Conservation (phyloP, 2,797 vertebrate species). For the Momotus momota region DNA sequence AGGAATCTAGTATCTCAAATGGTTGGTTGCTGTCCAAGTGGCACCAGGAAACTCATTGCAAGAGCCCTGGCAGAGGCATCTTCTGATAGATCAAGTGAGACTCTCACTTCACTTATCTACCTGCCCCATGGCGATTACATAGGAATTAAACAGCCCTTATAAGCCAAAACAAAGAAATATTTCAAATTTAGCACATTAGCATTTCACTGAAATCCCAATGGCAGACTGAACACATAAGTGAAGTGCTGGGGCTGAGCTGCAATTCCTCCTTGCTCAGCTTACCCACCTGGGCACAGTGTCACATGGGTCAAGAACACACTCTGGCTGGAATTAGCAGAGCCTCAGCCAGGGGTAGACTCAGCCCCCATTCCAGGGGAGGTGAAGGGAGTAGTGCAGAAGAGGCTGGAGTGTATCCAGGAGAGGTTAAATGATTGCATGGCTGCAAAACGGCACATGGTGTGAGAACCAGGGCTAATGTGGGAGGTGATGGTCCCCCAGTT, state of each 20-base stretch:
- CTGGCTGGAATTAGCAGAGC: not conserved
- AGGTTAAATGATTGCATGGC: not conserved
- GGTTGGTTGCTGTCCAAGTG: too few relatives aligned
- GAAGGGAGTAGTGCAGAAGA: not conserved
- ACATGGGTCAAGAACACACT: not conserved
- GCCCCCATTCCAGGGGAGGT: not conserved
- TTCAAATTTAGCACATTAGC: not conserved
- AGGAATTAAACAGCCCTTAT: not conserved
- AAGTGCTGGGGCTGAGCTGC: not conserved
- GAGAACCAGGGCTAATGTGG: not conserved
- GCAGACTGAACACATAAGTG: not conserved
- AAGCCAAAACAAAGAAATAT: not conserved
- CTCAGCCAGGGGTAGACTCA: not conserved
- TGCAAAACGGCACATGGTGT: accelerated
- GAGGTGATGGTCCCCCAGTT: not conserved
- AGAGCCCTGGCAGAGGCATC: not conserved
- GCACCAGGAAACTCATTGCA: not conserved
- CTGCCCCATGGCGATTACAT: accelerated
- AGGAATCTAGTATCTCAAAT: not conserved
- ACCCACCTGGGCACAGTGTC: accelerated
- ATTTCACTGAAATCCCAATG: not conserved
- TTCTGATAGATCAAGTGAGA: not conserved
- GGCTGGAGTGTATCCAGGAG: accelerated
- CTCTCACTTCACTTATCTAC: not conserved
- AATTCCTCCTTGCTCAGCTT: not conserved